Evolutionary conservation across 2,888 invertebrate species (phyloP).

Genomic region (Boloria selene): DNA sequence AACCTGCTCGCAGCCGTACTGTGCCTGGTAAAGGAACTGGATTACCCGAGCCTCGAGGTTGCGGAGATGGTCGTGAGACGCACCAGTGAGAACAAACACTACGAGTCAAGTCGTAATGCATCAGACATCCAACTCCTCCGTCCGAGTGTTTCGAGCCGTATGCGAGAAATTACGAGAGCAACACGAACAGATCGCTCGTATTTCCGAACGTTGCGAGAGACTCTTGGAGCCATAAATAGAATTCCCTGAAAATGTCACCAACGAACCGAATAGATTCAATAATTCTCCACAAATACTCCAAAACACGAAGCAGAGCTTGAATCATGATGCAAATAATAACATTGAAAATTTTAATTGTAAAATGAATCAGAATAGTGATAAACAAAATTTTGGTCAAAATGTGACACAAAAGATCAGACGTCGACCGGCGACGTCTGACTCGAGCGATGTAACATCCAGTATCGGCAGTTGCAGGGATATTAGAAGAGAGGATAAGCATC

Average conservation of each 20-base stretch:
- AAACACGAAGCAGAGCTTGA: constrained; percentile 1
- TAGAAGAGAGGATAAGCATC: constrained; percentile 49
- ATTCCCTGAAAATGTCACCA: background rate
- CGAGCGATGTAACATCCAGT: constrained; percentile 55
- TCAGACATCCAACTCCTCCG: constrained; percentile 52
- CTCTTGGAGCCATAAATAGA: constrained; percentile 48
- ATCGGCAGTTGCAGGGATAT: constrained; percentile 47
- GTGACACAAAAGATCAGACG: constrained; percentile 7
- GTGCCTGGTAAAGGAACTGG: constrained; percentile 94
- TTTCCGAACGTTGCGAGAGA: constrained; percentile 63
- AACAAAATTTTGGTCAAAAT: constrained; percentile 28
- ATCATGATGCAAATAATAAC: constrained; percentile 2
- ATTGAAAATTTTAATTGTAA: background rate
- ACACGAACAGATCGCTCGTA: constrained; percentile 59
- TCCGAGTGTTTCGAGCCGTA: constrained; percentile 57
- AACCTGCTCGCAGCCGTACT: constrained; percentile 94
- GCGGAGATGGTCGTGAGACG: constrained; percentile 91
- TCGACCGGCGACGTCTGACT: constrained; percentile 36
- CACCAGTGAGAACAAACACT: constrained; percentile 31
- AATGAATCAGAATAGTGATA: background rate
- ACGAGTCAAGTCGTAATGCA: constrained; percentile 31
- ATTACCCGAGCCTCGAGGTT: constrained; percentile 94
- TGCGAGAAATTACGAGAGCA: constrained; percentile 65
- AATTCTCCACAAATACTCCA: background rate
- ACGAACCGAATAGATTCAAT: background rate